Conservation (phyloP, 2,888 invertebrate genomes). For the Pyrocoelia pectoralis region DNA sequence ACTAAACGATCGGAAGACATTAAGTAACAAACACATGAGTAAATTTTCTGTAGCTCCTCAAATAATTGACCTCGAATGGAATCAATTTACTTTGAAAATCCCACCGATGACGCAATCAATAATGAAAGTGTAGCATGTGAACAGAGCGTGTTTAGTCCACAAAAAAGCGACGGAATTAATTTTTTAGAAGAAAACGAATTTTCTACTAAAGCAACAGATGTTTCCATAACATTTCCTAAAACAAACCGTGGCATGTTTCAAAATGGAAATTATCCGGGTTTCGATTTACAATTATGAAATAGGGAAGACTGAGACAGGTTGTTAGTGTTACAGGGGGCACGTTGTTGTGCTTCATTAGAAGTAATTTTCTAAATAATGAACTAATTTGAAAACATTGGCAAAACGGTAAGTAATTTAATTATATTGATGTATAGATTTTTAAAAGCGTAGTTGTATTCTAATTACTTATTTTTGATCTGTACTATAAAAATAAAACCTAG, state of each 20-base stretch:
- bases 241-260: not conserved
- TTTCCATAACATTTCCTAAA: not conserved
- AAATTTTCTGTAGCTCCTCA: constrained; percentile 5
- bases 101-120: not conserved
- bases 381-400: no score
- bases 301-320: no score
- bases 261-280: not conserved
- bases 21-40: not conserved
- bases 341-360: no score
- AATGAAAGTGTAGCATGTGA: not conserved
- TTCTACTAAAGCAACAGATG: no score
- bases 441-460: no score
- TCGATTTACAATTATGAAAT: no score
- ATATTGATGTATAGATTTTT: no score
- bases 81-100: not conserved
- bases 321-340: no score
- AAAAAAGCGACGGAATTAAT: not conserved
- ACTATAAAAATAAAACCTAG: no score
- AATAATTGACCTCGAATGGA: not conserved
- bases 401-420: no score
- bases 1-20: not conserved
- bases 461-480: no score
- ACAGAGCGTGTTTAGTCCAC: not conserved
- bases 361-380: no score
- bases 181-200: not conserved